A percentile compares a stretch with the other conserved stretches of the same genome.
Evolutionary conservation across 2,797 vertebrate species (phyloP).

Genomic region (Galagoides demidoff): DNA sequence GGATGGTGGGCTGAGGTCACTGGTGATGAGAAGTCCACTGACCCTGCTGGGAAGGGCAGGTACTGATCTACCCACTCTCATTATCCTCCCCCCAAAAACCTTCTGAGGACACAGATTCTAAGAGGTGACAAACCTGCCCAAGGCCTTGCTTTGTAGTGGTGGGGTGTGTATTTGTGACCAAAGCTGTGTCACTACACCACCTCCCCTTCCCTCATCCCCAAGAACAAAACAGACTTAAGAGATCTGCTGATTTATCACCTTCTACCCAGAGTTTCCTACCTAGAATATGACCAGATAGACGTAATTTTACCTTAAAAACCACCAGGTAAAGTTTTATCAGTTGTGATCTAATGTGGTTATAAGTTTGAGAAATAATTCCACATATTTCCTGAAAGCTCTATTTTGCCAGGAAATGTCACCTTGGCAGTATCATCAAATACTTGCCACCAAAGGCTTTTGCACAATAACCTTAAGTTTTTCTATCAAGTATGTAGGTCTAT

Average conservation of each 20-base stretch:
- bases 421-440: background rate
- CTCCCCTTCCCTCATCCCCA: background rate
- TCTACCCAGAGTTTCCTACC: background rate
- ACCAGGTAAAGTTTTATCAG: background rate
- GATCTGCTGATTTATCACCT: background rate
- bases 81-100: background rate
- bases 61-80: background rate
- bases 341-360: background rate
- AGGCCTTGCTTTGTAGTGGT: rapidly evolving
- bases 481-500: background rate
- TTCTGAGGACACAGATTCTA: background rate
- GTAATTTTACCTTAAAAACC: background rate
- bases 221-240: background rate
- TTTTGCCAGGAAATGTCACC: background rate
- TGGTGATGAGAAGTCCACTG: background rate
- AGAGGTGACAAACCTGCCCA: background rate
- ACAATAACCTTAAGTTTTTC: background rate
- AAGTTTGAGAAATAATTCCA: background rate
- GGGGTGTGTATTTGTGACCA: background rate
- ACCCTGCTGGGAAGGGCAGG: too few species aligned
- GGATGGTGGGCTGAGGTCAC: rapidly evolving
- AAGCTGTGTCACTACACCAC: background rate
- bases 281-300: background rate
- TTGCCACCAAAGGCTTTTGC: background rate
- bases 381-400: background rate